A percentile compares a stretch with the other conserved stretches of the same genome.
Conservation (phyloP, 2,797 vertebrate genomes). For the Nyctalus aviator region DNA sequence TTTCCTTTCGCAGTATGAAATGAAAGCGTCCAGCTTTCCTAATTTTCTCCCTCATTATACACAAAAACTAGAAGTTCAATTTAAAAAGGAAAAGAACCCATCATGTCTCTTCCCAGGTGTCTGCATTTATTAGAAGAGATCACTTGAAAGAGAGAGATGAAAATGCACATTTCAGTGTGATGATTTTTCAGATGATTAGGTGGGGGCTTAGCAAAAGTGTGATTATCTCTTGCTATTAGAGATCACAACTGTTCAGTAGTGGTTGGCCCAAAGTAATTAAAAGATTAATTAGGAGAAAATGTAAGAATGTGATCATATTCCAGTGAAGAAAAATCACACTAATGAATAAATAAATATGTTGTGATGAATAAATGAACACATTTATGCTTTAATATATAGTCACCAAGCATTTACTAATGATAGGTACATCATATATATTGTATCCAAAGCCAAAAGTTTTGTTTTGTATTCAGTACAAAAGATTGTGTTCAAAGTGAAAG, state of each 20-base stretch:
- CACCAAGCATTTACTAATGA: conserved; percentile 37
- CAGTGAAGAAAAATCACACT: conserved; percentile 30
- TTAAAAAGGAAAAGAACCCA: conserved; percentile 27
- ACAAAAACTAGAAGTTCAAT: conserved; percentile 53
- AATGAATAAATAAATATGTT: conserved; percentile 47
- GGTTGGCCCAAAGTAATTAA: neutral
- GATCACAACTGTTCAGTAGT: neutral
- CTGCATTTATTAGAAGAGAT: conserved; percentile 35
- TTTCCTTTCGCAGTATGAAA: conserved; percentile 35
- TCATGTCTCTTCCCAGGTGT: conserved; percentile 2
- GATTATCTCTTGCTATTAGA: neutral
- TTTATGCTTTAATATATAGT: neutral
- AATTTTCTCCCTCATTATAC: conserved; percentile 63
- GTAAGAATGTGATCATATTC: conserved; percentile 5
- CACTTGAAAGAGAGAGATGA: neutral
- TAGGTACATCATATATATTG: neutral
- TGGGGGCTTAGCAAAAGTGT: neutral
- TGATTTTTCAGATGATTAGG: neutral
- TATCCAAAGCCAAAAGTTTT: conserved; percentile 27
- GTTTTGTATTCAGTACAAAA: neutral
- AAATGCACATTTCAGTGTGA: neutral
- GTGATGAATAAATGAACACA: conserved; percentile 19
- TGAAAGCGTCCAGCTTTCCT: neutral
- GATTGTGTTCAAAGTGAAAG: neutral
- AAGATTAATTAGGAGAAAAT: conserved; percentile 17